Base-by-base conservation (phyloP, 2,888 invertebrate genomes). In the Eupithecia subfuscata region DNA sequence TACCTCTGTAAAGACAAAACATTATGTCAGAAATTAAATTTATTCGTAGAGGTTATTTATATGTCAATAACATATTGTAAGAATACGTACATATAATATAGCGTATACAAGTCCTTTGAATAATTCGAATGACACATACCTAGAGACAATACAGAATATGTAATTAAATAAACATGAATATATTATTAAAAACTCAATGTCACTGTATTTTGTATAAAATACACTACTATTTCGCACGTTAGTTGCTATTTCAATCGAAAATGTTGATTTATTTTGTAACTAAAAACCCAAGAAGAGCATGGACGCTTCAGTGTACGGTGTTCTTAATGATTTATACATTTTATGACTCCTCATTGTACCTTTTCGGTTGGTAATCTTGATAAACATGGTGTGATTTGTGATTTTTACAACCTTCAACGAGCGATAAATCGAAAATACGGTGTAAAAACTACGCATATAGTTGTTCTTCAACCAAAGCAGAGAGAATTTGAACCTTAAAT, bases 361-460 rank as follows among this genome's bases (percentile, higher is more conserved):
- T 40, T 73, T 56, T 40, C 7, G 34, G 64, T 60, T 18, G 48
- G 1, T 56, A 40, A 68, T 73, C 68, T 68, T 73, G 52, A 73
- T 72, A 22, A 52, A 68, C 40, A 30, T 72, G 30, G 43, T 68
- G 43, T 68, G 22, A 45, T 40, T 71, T 65, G 48, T 71, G 71
- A n/a, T 52, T 65, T 37, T 40, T 37, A 37, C 34, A 22, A 14
- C 34, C 37, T 37, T 71, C 37, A 48, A 40, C 37, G n/a, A 67
- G 37, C 45, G 45, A 45, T 71, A 30, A 18, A 45, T 71, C 22
- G 25, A 40, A 68, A 22, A 25, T 14, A 22, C 12, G 8, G 18
- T 25, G 34, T 34, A 12, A 56, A 56, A 22, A 22, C 56, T 12
- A 22, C 56, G 56, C 56, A 25, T 63, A 14, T 16, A 63, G 63